A percentile compares a stretch with the other conserved stretches of the same genome.
Evolutionary conservation across 2,797 vertebrate species (phyloP).

Genomic region (Chromobotia macracanthus): DNA sequence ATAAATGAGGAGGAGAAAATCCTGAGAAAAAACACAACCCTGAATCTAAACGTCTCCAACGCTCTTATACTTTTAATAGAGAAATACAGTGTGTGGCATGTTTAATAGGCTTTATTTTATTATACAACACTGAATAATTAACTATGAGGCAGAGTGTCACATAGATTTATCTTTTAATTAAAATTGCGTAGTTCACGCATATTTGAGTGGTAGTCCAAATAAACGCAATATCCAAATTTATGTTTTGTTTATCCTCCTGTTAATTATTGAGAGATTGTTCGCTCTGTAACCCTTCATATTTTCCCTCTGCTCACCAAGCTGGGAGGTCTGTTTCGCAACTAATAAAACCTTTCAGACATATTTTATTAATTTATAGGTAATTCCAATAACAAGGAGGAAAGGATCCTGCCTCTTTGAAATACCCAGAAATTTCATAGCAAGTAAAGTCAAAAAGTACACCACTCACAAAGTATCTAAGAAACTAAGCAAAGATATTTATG

Average conservation of each 20-base stretch:
- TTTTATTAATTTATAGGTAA: constrained; percentile 84
- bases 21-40: constrained; percentile 49
- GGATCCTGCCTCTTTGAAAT: constrained; percentile 71
- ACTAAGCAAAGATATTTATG: background rate
- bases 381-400: constrained; percentile 74
- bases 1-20: constrained; percentile 54
- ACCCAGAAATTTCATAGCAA: constrained; percentile 60
- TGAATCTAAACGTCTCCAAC: constrained; percentile 93
- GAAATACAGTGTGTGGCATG: constrained; percentile 99
- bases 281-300: constrained; percentile 85
- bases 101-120: constrained; percentile 99
- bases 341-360: constrained; percentile 92
- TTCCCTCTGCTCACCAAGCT: constrained; percentile 79
- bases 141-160: constrained; percentile 99
- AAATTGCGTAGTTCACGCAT: constrained; percentile 99
- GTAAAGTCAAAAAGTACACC: background rate
- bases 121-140: constrained; percentile 99
- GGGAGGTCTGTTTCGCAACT: constrained; percentile 86
- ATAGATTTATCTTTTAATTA: constrained; percentile 99
- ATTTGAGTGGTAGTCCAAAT: constrained; percentile 99
- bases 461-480: background rate
- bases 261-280: constrained; percentile 99
- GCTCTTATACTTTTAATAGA: constrained; percentile 99
- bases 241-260: constrained; percentile 99
- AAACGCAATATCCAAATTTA: constrained; percentile 99